Conservation (phyloP, 2,113 vertebrate genomes). For the Cyanoderma ruficeps region DNA sequence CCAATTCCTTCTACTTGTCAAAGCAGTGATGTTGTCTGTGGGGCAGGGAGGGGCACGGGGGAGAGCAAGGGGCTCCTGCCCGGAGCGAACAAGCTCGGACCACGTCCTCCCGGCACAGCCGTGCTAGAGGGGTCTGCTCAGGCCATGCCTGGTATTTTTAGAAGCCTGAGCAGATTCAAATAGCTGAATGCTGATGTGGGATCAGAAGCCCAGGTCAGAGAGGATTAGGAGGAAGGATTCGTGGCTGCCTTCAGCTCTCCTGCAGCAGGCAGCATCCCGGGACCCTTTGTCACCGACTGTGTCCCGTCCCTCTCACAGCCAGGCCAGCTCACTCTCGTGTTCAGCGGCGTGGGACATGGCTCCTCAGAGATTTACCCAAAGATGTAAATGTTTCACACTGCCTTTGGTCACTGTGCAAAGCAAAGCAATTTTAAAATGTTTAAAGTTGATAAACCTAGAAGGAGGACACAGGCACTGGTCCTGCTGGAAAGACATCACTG, state of each 20-base stretch:
- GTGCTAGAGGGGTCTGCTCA: background rate
- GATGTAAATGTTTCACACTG: background rate
- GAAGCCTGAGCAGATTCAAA: slow-evolving; percentile 15
- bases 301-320: background rate
- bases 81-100: accelerated
- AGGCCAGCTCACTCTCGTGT: background rate
- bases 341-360: accelerated
- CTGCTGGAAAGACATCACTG: background rate
- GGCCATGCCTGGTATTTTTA: background rate
- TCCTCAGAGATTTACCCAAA: background rate
- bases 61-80: accelerated
- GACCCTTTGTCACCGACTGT: accelerated
- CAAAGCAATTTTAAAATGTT: background rate
- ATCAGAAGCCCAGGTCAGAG: background rate
- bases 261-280: background rate
- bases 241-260: background rate
- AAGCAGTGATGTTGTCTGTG: background rate
- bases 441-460: background rate
- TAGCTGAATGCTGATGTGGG: slow-evolving; percentile 2
- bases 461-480: background rate
- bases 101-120: accelerated
- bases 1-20: background rate
- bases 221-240: background rate
- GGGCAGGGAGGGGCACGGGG: background rate
- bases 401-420: background rate